Evolutionary conservation across 2,797 vertebrate species (phyloP).

Genomic region (Vireo griseus): DNA sequence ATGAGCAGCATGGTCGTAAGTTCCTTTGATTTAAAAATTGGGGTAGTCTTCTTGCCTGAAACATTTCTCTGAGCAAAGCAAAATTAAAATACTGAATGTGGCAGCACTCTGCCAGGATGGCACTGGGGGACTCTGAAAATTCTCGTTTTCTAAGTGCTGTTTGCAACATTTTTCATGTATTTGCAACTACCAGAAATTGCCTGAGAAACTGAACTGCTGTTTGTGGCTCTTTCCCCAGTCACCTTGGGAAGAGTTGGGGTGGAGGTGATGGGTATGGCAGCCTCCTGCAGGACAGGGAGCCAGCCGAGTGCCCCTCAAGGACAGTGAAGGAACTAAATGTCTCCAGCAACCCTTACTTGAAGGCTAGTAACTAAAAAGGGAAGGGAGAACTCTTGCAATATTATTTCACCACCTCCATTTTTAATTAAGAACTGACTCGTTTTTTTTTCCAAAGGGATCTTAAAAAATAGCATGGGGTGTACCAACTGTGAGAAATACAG

Average conservation of each 20-base stretch:
- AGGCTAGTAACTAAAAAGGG: neutral
- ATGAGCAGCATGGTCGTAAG: neutral
- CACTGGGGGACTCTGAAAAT: neutral
- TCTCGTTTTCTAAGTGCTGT: neutral
- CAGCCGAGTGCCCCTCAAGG: neutral
- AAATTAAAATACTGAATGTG: rapidly evolving
- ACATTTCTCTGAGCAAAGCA: neutral
- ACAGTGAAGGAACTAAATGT: neutral
- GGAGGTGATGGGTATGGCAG: neutral
- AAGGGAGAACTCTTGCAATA: neutral
- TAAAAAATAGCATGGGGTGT: neutral
- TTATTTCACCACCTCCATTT: neutral
- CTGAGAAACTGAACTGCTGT: neutral
- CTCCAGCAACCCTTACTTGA: neutral
- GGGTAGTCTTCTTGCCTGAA: neutral
- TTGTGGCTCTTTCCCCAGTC: neutral
- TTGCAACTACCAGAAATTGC: neutral
- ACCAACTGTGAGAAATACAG: neutral
- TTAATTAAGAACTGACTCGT: neutral
- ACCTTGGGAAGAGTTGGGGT: rapidly evolving
- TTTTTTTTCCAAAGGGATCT: neutral
- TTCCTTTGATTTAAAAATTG: neutral
- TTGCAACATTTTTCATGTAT: neutral
- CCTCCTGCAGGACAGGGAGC: neutral
- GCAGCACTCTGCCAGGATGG: neutral